Evolutionary conservation across 2,797 vertebrate species (phyloP), one percentile per base, ranked within the genome.

Genomic region (Rhinatrema bivittatum): DNA sequence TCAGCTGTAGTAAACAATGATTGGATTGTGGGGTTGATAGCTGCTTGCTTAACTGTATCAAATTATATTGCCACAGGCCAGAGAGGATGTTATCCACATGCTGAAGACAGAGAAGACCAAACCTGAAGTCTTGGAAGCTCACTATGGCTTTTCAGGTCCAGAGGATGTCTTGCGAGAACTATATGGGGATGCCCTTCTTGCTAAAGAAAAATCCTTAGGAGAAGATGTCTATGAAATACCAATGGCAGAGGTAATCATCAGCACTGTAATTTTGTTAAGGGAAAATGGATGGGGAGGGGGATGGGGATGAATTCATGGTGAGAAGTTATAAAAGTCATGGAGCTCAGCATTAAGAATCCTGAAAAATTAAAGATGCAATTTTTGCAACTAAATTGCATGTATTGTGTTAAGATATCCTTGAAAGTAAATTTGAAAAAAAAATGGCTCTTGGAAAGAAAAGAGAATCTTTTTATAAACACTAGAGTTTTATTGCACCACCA

Each of bases 11-110:
- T 47, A 37, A 42, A 47, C 39, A 34, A 42, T 38, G 33, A 34
- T 6, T 21, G 5, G 50, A 45, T 46, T 40, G 16, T 42, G 30
- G 26, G 60, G 20, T 47, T 41, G 26, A 16, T 37, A 43, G 50
- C 32, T 42, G 14, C 6, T 25, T 32, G 4, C 50, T 48, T 78
- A 39, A 79, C 41, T 39, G 33, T 37, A 42, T 19, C 58, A 41
- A 28, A 29, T 66, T 68, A 45, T 36, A 41, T 56, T 40, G 36
- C 65, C 47, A 53, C 77, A 98, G 95, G 95, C 95, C 50, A 84
- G 92, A 52, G 94, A 98, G 36, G 92, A 98, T 72, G 77, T 98
- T 60, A 98, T 98, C 60, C 69, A 87, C 41, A 85, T 97, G 84
- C 60, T 98, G 74, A 89, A 84, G 77, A 84, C 91, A 0, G 87